Evolutionary conservation across 1,140 invertebrate species (phyloP).

Genomic region (Batillaria attramentaria): DNA sequence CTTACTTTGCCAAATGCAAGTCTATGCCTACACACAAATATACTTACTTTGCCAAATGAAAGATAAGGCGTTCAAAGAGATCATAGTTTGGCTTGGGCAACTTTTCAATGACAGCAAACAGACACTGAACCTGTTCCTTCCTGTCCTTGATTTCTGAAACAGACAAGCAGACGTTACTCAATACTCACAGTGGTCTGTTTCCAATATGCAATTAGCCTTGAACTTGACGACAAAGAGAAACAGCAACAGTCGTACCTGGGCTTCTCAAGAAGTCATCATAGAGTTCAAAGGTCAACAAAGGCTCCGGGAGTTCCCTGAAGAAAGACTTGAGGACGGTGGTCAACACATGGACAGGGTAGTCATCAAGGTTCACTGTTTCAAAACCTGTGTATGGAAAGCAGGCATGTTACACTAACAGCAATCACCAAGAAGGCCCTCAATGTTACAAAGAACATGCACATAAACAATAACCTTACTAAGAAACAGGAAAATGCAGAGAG

Average conservation of each 20-base stretch:
- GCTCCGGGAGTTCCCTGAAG: slow-evolving; percentile 93
- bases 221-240: not conserved
- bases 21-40: not conserved
- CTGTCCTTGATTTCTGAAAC: slow-evolving; percentile 81
- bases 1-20: slow-evolving; percentile 76
- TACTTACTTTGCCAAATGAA: slow-evolving; percentile 86
- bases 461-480: not conserved
- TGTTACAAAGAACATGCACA: too few relatives aligned
- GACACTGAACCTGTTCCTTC: slow-evolving; percentile 85
- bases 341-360: slow-evolving; percentile 87
- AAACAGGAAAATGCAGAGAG: not conserved
- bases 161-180: not conserved
- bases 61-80: slow-evolving; percentile 92
- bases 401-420: too few relatives aligned
- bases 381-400: slow-evolving; percentile 67
- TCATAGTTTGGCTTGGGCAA: slow-evolving; percentile 92
- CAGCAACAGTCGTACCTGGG: slow-evolving; percentile 70
- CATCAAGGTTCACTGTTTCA: slow-evolving; percentile 73
- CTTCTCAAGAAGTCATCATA: slow-evolving; percentile 95
- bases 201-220: not conserved
- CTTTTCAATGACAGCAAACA: slow-evolving; percentile 90
- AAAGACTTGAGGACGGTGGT: slow-evolving; percentile 93
- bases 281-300: slow-evolving; percentile 91
- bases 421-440: too few relatives aligned
- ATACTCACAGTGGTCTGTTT: not conserved